phyloP scores from a whole-genome alignment of 2,888 invertebrate genomes.

The Cheiracanthium punctorium region DNA sequence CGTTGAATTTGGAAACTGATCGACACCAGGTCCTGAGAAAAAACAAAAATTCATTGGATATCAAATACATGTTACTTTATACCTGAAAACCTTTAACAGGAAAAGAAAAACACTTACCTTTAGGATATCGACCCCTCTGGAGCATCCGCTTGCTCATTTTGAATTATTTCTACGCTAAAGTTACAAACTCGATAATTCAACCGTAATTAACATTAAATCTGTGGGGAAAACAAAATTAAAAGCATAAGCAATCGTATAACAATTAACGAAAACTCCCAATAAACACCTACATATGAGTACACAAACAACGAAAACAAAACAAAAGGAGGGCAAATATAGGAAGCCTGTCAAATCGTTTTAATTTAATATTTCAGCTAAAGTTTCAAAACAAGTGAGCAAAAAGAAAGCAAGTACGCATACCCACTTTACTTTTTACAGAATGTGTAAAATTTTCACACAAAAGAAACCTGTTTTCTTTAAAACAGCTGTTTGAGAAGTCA shows the following conservation, averaged over 20 bases:
- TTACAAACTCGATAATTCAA: background rate
- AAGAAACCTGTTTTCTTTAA: too few species aligned
- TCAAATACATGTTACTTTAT: background rate
- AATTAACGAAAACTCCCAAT: too few species aligned
- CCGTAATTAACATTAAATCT: background rate
- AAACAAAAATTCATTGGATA: background rate
- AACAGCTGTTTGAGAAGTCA: background rate
- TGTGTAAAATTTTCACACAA: too few species aligned
- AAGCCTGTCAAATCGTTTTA: background rate
- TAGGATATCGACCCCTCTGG: conserved; percentile 61
- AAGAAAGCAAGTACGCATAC: background rate
- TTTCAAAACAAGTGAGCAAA: background rate
- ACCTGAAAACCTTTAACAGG: background rate
- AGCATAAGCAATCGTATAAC: too few species aligned
- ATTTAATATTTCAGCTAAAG: background rate
- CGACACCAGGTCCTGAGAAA: conserved; percentile 31
- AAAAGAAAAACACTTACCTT: conserved; percentile 25
- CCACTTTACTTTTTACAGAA: too few species aligned
- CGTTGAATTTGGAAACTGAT: conserved; percentile 36
- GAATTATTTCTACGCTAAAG: background rate
- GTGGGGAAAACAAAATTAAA: too few species aligned
- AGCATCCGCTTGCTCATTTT: conserved; percentile 54
- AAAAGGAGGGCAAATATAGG: background rate
- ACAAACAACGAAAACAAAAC: background rate
- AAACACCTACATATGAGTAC: too few species aligned